These are phyloP conservation scores for Phasia obesa DNA, from an alignment of 2,888 invertebrate species.

Conservation along the genomic window DNA sequence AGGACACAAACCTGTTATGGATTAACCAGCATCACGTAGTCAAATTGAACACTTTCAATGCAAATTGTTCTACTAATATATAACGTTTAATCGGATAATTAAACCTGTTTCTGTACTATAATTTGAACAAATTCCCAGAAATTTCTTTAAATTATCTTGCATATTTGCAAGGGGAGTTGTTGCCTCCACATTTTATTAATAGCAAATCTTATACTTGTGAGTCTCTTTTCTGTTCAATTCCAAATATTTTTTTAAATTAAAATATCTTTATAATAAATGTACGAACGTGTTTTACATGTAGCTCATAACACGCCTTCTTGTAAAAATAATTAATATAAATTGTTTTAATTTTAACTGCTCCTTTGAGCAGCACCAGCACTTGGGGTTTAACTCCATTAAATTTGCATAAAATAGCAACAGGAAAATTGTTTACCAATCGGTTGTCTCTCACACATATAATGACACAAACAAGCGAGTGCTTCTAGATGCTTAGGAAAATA, in stretches of 20 bases:
- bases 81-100: not conserved
- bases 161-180: not conserved
- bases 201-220: not conserved
- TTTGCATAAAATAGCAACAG: slow-evolving; percentile 63
- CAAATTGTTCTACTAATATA: not conserved
- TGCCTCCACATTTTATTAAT: not conserved
- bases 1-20: slow-evolving; percentile 24
- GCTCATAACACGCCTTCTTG: slow-evolving; percentile 42
- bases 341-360: slow-evolving; percentile 50
- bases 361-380: slow-evolving; percentile 16
- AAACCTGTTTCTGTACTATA: not conserved
- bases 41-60: not conserved
- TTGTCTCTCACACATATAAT: not conserved
- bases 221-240: not conserved
- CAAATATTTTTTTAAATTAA: not conserved
- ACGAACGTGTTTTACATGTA: slow-evolving; percentile 44
- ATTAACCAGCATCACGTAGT: not conserved
- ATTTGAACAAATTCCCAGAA: slow-evolving; percentile 10
- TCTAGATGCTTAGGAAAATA: slow-evolving; percentile 9
- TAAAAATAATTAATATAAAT: slow-evolving; percentile 65
- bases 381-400: slow-evolving; percentile 38
- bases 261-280: slow-evolving; percentile 40
- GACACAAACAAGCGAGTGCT: not conserved
- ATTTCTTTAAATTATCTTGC: not conserved
- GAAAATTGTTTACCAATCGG: slow-evolving; percentile 12